Percentiles rank a stretch among this genome's conserved stretches.
phyloP scores from a whole-genome alignment of 2,113 vertebrate genomes.

The Sterna hirundo region DNA sequence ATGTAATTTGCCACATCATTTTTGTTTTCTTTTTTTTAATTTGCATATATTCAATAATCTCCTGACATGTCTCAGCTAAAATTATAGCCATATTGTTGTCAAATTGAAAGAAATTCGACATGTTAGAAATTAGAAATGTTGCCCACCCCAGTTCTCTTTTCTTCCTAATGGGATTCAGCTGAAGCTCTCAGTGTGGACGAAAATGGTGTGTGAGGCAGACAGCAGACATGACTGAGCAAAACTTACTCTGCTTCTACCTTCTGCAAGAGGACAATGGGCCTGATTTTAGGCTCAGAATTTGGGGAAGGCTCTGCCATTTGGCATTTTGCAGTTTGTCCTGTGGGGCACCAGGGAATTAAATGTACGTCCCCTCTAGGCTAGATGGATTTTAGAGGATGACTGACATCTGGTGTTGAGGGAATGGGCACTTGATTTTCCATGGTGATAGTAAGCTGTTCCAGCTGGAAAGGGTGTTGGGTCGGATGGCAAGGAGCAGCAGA shows the following conservation, averaged over 20 bases:
- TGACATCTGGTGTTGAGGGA: conserved; percentile 59
- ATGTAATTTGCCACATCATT: neutral
- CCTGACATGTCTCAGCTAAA: conserved; percentile 7
- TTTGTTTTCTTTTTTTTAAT: neutral
- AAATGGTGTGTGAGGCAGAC: neutral
- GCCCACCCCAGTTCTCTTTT: neutral
- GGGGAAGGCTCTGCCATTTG: neutral
- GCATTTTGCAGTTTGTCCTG: neutral
- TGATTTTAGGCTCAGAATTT: neutral
- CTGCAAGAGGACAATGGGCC: neutral
- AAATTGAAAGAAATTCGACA: conserved; percentile 34
- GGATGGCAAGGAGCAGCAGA: conserved; percentile 39
- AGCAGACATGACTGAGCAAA: neutral
- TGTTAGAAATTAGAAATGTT: conserved; percentile 25
- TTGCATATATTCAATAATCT: neutral
- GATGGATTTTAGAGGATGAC: conserved; percentile 42
- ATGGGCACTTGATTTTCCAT: conserved; percentile 34
- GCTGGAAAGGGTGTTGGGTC: conserved; percentile 44
- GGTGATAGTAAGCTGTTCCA: conserved; percentile 22
- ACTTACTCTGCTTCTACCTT: neutral
- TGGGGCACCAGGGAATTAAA: neutral
- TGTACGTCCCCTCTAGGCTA: neutral
- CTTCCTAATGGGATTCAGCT: conserved; percentile 7
- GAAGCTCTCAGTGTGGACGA: neutral
- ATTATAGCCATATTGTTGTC: conserved; percentile 37